Conservation (phyloP, 2,113 vertebrate species). For the Myrmecophaga tridactyla region DNA sequence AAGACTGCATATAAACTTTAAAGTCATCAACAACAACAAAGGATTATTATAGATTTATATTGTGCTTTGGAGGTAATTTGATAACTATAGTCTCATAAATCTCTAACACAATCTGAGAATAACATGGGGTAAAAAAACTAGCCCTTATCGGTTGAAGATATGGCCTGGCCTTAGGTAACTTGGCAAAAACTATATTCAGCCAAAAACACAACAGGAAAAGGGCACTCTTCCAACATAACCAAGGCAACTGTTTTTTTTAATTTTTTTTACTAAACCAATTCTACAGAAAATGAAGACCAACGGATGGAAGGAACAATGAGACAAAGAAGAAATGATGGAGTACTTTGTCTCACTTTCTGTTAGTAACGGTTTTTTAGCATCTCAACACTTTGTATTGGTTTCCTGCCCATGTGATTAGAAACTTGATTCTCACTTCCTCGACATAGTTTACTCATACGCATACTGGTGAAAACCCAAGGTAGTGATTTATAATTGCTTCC, state of each 20-base stretch:
- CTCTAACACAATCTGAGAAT: not conserved
- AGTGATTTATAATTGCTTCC: not conserved
- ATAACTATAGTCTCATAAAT: not conserved
- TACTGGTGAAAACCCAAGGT: not conserved
- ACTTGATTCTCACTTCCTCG: constrained; percentile 7
- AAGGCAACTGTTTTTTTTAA: not conserved
- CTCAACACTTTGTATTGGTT: not conserved
- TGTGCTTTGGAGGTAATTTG: not conserved
- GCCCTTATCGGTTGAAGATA: not conserved
- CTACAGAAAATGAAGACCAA: not conserved
- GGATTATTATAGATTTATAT: accelerated
- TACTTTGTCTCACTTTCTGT: accelerated
- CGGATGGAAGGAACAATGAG: too few species aligned
- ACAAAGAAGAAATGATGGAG: not conserved
- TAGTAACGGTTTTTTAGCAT: not conserved
- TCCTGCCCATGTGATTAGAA: not conserved
- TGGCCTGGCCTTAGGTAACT: not conserved
- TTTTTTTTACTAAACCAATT: not conserved
- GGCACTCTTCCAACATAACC: not conserved
- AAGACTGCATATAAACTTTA: not conserved
- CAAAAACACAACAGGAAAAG: not conserved
- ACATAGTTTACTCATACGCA: not conserved
- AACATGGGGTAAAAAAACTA: not conserved
- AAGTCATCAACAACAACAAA: not conserved
- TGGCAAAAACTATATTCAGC: not conserved